Conservation (phyloP, 1,140 invertebrate genomes). For the Calephelis nemesis region DNA sequence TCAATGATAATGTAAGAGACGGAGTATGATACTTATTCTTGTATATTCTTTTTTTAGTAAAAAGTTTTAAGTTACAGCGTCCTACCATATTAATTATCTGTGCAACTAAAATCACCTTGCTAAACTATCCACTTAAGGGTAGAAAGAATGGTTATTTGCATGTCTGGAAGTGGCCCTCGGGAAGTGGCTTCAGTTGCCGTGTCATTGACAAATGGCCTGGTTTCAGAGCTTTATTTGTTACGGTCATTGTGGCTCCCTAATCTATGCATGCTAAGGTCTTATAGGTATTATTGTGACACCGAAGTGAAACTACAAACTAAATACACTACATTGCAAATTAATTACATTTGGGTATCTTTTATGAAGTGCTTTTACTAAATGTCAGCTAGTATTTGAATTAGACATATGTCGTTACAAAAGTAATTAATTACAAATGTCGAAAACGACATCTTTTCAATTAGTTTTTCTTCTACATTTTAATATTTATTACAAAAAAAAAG, state of each 20-base stretch:
- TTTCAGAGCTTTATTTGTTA: slow-evolving; percentile 36
- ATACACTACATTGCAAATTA: not conserved
- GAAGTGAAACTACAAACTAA: not conserved
- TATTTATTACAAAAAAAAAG: too few species aligned
- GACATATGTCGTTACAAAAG: too few species aligned
- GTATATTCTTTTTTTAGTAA: too few species aligned
- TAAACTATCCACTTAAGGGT: slow-evolving; percentile 19
- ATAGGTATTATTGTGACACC: slow-evolving; percentile 13
- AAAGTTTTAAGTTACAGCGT: too few species aligned
- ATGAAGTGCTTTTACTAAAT: not conserved
- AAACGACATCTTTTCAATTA: too few species aligned
- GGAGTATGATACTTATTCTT: too few species aligned
- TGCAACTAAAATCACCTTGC: not conserved
- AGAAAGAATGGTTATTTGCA: slow-evolving; percentile 64
- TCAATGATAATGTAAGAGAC: too few species aligned
- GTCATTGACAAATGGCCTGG: slow-evolving; percentile 42
- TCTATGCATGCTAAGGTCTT: slow-evolving; percentile 33
- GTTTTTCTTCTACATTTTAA: too few species aligned
- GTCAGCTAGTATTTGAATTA: too few species aligned
- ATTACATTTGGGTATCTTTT: not conserved
- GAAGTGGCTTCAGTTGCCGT: slow-evolving; percentile 25
- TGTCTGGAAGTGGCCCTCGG: slow-evolving; percentile 38
- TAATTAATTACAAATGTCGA: too few species aligned
- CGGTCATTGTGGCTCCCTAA: slow-evolving; percentile 31
- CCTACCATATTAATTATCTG: not conserved